Percentiles rank a stretch among this genome's conserved stretches.
Evolutionary conservation across 2,888 invertebrate genomes (phyloP).

Genomic region (Synergus gifuensis): DNA sequence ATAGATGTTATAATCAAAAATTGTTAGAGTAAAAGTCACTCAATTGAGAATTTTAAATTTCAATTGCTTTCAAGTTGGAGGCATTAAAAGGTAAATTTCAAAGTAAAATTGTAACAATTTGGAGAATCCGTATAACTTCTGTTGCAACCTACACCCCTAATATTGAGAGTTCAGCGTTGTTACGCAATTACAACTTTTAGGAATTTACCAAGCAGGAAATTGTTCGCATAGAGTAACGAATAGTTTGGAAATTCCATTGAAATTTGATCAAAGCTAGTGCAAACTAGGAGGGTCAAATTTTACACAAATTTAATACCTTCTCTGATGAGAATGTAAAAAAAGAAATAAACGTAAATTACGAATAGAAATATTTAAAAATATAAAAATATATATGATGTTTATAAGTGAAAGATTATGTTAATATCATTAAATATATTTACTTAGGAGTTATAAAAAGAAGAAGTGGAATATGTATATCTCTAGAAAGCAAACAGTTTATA

Average conservation of each 20-base stretch:
- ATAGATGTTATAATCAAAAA: too few species aligned
- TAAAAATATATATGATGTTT: not conserved
- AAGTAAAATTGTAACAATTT: too few species aligned
- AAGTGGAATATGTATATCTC: not conserved
- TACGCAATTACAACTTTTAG: not conserved
- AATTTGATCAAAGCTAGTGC: not conserved
- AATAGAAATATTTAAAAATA: not conserved
- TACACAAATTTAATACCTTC: too few species aligned
- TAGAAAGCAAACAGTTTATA: not conserved
- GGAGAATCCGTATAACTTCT: not conserved
- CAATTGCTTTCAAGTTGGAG: too few species aligned
- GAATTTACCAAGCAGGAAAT: not conserved
- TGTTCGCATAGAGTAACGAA: not conserved
- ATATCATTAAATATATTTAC: not conserved
- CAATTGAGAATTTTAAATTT: too few species aligned
- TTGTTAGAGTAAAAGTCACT: too few species aligned
- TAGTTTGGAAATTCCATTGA: not conserved
- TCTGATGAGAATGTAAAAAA: too few species aligned
- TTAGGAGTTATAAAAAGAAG: not conserved
- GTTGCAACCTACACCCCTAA: too few species aligned
- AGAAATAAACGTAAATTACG: not conserved
- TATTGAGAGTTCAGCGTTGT: constrained; percentile 17
- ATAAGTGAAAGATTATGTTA: not conserved
- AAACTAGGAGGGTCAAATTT: too few species aligned
- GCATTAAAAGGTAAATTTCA: too few species aligned